A percentile compares a stretch with the other conserved stretches of the same genome.
Evolutionary conservation across 2,888 invertebrate genomes (phyloP).

Genomic region (Scaptomyza reducta): DNA sequence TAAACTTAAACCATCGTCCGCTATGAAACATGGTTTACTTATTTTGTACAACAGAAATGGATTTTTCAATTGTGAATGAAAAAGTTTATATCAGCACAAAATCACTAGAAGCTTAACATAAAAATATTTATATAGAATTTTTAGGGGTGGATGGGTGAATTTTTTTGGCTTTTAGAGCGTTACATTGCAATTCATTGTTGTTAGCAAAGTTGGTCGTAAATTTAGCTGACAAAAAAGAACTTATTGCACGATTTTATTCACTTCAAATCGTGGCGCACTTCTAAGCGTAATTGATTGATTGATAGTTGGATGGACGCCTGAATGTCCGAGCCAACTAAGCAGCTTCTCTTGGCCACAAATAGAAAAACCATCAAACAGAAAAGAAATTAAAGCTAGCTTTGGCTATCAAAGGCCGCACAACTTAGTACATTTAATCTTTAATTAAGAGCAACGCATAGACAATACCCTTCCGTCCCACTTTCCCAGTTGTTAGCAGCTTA

Average conservation of each 20-base stretch:
- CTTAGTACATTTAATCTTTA: constrained; percentile 75
- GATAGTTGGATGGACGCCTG: constrained; percentile 44
- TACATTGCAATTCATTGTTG: constrained; percentile 54
- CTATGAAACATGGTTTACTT: not conserved
- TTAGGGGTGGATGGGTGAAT: too few species aligned
- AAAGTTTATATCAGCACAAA: constrained; percentile 2
- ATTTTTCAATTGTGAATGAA: constrained; percentile 13
- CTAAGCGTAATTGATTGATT: constrained; percentile 77
- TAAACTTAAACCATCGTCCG: not conserved
- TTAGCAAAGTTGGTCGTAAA: constrained; percentile 68
- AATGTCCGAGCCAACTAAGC: not conserved
- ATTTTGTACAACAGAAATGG: not conserved
- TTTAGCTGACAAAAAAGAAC: constrained; percentile 62
- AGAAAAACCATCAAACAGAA: constrained; percentile 21
- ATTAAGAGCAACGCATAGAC: constrained; percentile 56
- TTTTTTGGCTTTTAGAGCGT: not conserved
- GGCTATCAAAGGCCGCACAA: constrained; percentile 44
- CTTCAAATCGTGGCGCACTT: constrained; percentile 48
- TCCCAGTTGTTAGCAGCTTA: constrained; percentile 56
- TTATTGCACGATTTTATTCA: constrained; percentile 57
- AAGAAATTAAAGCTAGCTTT: constrained; percentile 53
- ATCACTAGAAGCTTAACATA: constrained; percentile 8
- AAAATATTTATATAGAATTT: not conserved
- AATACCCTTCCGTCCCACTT: constrained; percentile 2
- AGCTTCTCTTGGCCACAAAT: not conserved